A percentile compares a stretch with the other conserved stretches of the same genome.
Conservation (phyloP, 2,888 invertebrate species). For the Eupithecia inturbata region DNA sequence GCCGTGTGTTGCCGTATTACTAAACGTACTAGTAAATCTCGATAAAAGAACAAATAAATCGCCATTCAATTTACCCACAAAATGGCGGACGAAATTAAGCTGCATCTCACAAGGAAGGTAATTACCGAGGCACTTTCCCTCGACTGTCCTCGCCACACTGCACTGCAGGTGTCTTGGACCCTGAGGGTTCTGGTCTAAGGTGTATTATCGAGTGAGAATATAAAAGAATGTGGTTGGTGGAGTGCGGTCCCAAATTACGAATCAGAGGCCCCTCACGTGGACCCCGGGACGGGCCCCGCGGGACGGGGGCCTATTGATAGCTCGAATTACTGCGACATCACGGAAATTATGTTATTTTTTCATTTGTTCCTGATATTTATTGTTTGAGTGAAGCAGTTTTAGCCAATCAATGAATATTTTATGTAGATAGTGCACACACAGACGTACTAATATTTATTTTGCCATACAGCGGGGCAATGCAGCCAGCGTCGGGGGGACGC, state of each 20-base stretch:
- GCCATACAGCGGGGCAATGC: too few relatives aligned
- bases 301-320: constrained; percentile 53
- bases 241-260: constrained; percentile 54
- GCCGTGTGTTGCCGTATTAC: too few relatives aligned
- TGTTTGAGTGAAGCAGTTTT: constrained; percentile 3
- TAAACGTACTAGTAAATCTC: constrained; percentile 28
- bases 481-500: too few relatives aligned
- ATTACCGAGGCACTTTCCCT: constrained; percentile 43
- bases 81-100: constrained; percentile 31
- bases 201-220: constrained; percentile 18
- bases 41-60: constrained; percentile 27
- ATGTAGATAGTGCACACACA: not conserved
- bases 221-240: constrained; percentile 24
- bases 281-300: constrained; percentile 40
- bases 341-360: constrained; percentile 47
- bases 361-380: constrained; percentile 26
- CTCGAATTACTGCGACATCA: constrained; percentile 47
- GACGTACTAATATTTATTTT: too few relatives aligned
- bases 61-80: constrained; percentile 33
- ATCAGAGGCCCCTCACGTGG: constrained; percentile 50
- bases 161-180: constrained; percentile 12
- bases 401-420: not conserved
- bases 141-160: constrained; percentile 22
- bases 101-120: constrained; percentile 39
- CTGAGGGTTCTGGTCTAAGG: constrained; percentile 13